phyloP scores from a whole-genome alignment of 2,888 invertebrate genomes.

The Acleris laterana region DNA sequence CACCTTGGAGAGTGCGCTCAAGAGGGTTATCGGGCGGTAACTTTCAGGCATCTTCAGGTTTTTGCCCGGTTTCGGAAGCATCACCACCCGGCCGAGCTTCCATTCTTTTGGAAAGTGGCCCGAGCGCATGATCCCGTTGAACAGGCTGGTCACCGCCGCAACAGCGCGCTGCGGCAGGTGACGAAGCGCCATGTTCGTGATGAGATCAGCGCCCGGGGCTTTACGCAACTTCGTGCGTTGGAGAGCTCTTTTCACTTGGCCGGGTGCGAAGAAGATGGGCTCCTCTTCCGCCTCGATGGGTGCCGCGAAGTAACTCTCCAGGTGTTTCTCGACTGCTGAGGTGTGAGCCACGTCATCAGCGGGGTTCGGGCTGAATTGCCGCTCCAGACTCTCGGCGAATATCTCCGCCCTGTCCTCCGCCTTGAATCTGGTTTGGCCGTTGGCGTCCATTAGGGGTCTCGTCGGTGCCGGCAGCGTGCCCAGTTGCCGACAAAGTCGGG shows the following conservation, averaged over 20 bases:
- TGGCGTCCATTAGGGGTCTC: no score
- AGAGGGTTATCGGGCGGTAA: no score
- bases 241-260: no score
- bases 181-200: conserved; percentile 38
- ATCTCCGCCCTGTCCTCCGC: background rate
- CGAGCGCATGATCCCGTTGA: conserved; percentile 41
- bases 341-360: background rate
- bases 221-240: no score
- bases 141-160: conserved; percentile 36
- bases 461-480: no score
- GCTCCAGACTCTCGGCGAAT: no score
- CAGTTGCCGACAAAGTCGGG: no score
- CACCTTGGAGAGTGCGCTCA: no score
- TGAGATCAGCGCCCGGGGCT: conserved; percentile 39
- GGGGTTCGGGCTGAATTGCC: background rate
- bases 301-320: background rate
- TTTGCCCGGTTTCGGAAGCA: no score
- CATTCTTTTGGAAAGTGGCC: conserved; percentile 40
- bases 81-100: no score
- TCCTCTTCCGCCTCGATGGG: background rate
- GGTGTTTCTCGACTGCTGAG: background rate
- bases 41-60: no score
- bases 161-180: conserved; percentile 36
- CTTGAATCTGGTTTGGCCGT: background rate
- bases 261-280: no score